Evolutionary conservation across 2,113 vertebrate genomes (phyloP).

Genomic region (Petrocephalus zakoni): DNA sequence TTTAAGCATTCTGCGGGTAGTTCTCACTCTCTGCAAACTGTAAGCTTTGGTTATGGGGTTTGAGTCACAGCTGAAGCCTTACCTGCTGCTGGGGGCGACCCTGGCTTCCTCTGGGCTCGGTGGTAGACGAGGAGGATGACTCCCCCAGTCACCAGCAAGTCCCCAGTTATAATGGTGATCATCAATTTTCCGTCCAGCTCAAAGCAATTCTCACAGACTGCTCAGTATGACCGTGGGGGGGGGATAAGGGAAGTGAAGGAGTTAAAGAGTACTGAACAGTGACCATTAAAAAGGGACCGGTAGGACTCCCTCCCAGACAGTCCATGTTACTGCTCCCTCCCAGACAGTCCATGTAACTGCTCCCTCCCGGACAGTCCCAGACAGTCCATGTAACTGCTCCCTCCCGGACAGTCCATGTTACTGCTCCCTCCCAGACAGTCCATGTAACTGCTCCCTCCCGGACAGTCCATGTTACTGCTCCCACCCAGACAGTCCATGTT

Average conservation of each 20-base stretch:
- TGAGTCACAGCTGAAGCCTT: background rate
- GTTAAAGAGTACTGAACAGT: background rate
- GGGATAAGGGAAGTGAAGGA: too few relatives aligned
- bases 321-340: too few relatives aligned
- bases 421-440: too few relatives aligned
- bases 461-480: too few relatives aligned
- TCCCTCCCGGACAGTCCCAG: too few relatives aligned
- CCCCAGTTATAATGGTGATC: background rate
- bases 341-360: too few relatives aligned
- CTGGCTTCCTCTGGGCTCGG: conserved; percentile 32
- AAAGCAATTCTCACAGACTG: conserved; percentile 51
- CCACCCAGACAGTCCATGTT: too few relatives aligned
- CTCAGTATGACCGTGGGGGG: accelerated
- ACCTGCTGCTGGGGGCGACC: conserved; percentile 17
- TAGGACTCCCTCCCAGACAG: too few relatives aligned
- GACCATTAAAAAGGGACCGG: background rate
- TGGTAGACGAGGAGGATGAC: conserved; percentile 37
- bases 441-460: too few relatives aligned
- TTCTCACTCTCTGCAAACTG: background rate
- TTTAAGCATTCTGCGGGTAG: background rate
- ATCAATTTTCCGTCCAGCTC: background rate
- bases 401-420: too few relatives aligned
- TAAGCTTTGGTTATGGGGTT: background rate
- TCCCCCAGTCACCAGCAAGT: conserved; percentile 36
- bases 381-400: too few relatives aligned